Evolutionary conservation across 2,797 vertebrate species (phyloP).

Genomic region (Ptychobarbus kaznakovi): DNA sequence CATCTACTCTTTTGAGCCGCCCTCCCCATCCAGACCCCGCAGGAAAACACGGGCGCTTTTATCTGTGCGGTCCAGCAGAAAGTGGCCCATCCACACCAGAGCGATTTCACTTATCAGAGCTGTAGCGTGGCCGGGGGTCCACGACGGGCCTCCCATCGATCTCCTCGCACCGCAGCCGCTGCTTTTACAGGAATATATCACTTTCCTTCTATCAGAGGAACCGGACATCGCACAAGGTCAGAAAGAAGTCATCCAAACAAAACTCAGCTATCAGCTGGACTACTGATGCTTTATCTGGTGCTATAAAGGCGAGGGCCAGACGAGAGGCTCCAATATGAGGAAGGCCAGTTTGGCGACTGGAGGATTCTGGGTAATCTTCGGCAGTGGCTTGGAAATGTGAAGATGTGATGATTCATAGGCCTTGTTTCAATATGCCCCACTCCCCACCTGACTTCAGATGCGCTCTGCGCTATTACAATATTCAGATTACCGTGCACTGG

Average conservation of each 20-base stretch:
- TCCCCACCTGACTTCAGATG: constrained; percentile 80
- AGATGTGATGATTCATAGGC: constrained; percentile 58
- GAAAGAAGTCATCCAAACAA: constrained; percentile 50
- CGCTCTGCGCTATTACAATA: constrained; percentile 84
- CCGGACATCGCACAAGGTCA: constrained; percentile 49
- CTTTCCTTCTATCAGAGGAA: constrained; percentile 57
- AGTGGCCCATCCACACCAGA: constrained; percentile 66
- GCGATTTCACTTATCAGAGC: constrained; percentile 73
- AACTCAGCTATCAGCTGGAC: constrained; percentile 48
- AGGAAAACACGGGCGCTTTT: constrained; percentile 57
- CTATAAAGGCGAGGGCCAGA: constrained; percentile 43
- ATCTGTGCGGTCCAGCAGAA: constrained; percentile 72
- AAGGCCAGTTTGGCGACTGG: constrained; percentile 13
- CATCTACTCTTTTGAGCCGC: not conserved
- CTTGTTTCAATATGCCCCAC: constrained; percentile 68
- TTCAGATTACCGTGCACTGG: constrained; percentile 83
- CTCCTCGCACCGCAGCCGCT: constrained; percentile 52
- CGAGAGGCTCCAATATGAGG: constrained; percentile 20
- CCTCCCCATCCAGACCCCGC: not conserved
- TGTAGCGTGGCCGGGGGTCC: constrained; percentile 58
- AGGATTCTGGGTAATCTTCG: constrained; percentile 49
- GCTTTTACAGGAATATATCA: constrained; percentile 50
- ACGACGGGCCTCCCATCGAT: constrained; percentile 64
- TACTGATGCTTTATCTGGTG: constrained; percentile 50
- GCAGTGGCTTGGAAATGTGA: constrained; percentile 60